Percentiles rank a stretch among this genome's conserved stretches.
Conservation (phyloP, 2,888 invertebrate genomes). For the Drosophila silvestris region DNA sequence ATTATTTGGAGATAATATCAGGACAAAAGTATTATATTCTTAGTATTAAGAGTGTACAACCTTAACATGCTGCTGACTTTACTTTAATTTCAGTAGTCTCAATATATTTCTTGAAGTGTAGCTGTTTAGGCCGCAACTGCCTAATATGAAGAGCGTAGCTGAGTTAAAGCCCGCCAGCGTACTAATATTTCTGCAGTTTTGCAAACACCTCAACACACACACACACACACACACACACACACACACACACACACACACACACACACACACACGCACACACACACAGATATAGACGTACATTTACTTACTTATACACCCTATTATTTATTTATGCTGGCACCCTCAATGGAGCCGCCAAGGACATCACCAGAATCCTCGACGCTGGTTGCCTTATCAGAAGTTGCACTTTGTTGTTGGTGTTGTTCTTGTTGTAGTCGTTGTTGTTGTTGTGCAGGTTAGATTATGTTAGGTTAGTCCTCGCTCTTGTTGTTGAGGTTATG, state of each 20-base stretch:
- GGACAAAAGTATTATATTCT: not conserved
- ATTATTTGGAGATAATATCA: not conserved
- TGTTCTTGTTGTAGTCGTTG: constrained; percentile 14
- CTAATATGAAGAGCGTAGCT: constrained; percentile 26
- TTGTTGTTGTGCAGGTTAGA: constrained; percentile 55
- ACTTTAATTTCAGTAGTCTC: not conserved
- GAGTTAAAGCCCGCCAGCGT: constrained; percentile 42
- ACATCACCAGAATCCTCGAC: constrained; percentile 26
- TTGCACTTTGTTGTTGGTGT: constrained; percentile 59
- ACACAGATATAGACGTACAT: constrained; percentile 5
- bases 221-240: constrained; percentile 5
- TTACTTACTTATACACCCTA: constrained; percentile 55
- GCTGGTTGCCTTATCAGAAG: constrained; percentile 59
- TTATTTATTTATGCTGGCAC: constrained; percentile 69
- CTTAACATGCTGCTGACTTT: not conserved
- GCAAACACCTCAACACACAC: constrained; percentile 49
- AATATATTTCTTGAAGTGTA: not conserved
- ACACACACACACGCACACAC: constrained; percentile 5
- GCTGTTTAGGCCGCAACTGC: constrained; percentile 16
- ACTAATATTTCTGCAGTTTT: constrained; percentile 62
- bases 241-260: constrained; percentile 4
- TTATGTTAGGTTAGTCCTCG: constrained; percentile 60
- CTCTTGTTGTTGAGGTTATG: constrained; percentile 74
- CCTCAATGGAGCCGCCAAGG: constrained; percentile 60
- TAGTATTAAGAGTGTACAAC: rapidly evolving